These are phyloP conservation scores for Hoplodrina blanda DNA, from an alignment of 2,888 invertebrate genomes.

Conservation along the genomic window DNA sequence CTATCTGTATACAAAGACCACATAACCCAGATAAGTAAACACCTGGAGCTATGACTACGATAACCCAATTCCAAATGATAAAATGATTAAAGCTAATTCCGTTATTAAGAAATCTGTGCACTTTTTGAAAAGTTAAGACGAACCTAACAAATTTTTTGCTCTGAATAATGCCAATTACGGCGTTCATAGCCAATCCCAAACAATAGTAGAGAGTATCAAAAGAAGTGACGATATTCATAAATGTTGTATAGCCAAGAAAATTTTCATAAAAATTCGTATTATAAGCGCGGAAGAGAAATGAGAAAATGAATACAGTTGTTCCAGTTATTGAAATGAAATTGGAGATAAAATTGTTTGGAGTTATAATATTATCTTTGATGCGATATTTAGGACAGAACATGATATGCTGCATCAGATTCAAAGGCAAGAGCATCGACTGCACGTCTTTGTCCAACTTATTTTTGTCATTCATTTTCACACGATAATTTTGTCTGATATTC, in stretches of 20 bases:
- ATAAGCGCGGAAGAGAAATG: neutral
- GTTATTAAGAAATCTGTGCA: slow-evolving; percentile 14
- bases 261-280: neutral
- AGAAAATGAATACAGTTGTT: neutral
- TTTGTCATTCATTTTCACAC: neutral
- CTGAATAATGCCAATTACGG: neutral
- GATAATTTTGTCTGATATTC: neutral
- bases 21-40: neutral
- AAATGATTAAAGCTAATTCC: neutral
- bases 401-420: slow-evolving; percentile 4
- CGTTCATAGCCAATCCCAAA: slow-evolving; percentile 10
- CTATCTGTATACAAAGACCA: neutral
- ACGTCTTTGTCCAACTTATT: slow-evolving; percentile 27
- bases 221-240: neutral
- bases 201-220: slow-evolving; percentile 5
- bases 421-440: slow-evolving; percentile 35
- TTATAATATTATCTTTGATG: slow-evolving; percentile 31
- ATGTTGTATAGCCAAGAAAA: neutral
- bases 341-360: slow-evolving; percentile 1
- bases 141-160: neutral
- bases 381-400: slow-evolving; percentile 25
- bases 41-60: neutral
- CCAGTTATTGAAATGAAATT: slow-evolving; percentile 12
- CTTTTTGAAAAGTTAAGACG: slow-evolving; percentile 18
- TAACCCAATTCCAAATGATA: slow-evolving; percentile 8